A percentile compares a stretch with the other conserved stretches of the same genome.
Evolutionary conservation across 2,113 vertebrate species (phyloP).

Genomic region (Phyllopteryx taeniolatus): DNA sequence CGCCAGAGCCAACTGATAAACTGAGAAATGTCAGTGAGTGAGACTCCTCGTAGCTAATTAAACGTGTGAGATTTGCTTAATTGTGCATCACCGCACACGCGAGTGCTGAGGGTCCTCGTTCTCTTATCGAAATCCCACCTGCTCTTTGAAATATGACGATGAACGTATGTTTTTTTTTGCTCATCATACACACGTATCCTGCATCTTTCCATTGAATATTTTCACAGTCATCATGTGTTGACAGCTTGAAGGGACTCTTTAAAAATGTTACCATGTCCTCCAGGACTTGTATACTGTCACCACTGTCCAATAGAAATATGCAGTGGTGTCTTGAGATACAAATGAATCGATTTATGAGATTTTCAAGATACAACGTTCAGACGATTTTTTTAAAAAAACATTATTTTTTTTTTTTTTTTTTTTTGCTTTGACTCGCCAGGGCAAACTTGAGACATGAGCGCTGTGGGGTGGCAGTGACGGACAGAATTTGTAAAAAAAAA

Average conservation of each 20-base stretch:
- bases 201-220: neutral
- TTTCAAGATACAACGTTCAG: too few species aligned
- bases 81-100: neutral
- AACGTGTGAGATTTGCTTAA: slow-evolving; percentile 15
- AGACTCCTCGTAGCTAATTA: slow-evolving; percentile 25
- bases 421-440: too few species aligned
- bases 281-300: neutral
- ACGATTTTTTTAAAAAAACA: too few species aligned
- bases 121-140: neutral
- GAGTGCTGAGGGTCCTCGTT: neutral
- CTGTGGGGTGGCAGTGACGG: too few species aligned
- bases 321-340: too few species aligned
- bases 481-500: too few species aligned
- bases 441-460: too few species aligned
- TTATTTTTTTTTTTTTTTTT: too few species aligned
- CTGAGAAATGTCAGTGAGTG: slow-evolving; percentile 33
- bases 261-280: neutral
- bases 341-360: too few species aligned
- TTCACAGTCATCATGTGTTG: neutral
- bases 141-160: neutral
- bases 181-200: too few species aligned
- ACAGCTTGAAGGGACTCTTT: neutral
- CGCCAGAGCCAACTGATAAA: neutral
- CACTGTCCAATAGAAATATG: too few species aligned
- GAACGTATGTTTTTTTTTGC: neutral